Evolutionary conservation across 2,888 invertebrate genomes (phyloP), one percentile per base, ranked within the genome.

Genomic region (Unio pictorum): DNA sequence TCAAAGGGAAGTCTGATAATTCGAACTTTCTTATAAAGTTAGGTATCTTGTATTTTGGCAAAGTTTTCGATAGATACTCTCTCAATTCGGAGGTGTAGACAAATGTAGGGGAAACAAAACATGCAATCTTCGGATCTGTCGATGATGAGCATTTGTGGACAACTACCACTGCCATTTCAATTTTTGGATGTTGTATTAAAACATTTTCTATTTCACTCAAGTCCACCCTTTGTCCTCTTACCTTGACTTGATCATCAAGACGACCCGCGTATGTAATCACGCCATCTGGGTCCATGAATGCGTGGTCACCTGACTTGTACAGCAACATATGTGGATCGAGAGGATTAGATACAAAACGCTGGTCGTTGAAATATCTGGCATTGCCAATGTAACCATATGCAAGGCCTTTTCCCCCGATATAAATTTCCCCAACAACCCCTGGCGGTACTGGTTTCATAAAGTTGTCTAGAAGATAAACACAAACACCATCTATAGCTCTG

Each of bases 251-350:
- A 96, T 94, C 92, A 96, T 97, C 57, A 94, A 92, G 54, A 55
- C 96, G 92, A 0, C 96, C 96, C 81, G 96, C 95, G 69, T 93
- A 90, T 11, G 81, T 80, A 34, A 96, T 90, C 11, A 92, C 92
- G 0, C 93, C 94, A 79, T 94, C 93, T 66, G 93, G 91, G 0
- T 95, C 91, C 62, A 79, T 76, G 20, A 93, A 92, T 0, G 95
- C 96, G 82, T 93, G 96, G 88, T 96, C 96, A 0, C 96, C 96
- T 1, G 96, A 96, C 68, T 94, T 93, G 90, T 95, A 96, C 0
- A 96, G 91, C 1, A 66, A 69, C 5, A 59, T 55, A 18, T 70
- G 61, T 17, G 66, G 67, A 54, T 65, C 61, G 18, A 82, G 59
- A 3, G 81, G 83, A 64, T 80, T 79, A 63, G 70, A 72, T 4